Percentiles rank a stretch among this genome's conserved stretches.
Conservation (phyloP, 2,888 invertebrate genomes). For the Boloria euphrosyne region DNA sequence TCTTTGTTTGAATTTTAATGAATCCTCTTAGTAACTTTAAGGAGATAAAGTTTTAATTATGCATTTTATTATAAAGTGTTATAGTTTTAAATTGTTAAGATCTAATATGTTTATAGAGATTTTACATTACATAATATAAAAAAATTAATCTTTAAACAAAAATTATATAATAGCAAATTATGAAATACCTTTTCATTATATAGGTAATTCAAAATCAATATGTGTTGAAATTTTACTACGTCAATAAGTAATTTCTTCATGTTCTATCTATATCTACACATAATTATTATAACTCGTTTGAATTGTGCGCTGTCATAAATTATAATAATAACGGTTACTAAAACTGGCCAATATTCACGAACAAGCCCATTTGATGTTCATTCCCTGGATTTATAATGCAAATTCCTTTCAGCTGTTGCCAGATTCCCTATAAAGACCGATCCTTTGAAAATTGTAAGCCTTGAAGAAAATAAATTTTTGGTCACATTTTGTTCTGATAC, state of each 20-base stretch:
- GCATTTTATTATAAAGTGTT: slow-evolving; percentile 2
- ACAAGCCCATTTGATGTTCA: slow-evolving; percentile 22
- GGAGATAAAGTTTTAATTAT: not conserved
- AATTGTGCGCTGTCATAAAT: not conserved
- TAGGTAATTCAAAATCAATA: too few species aligned
- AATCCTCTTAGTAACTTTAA: slow-evolving; percentile 4
- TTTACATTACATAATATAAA: too few species aligned
- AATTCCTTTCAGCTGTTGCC: slow-evolving; percentile 63
- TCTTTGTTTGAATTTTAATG: not conserved
- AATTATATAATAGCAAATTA: too few species aligned
- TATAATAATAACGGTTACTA: slow-evolving; percentile 13
- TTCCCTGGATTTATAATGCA: slow-evolving; percentile 58
- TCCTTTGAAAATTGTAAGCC: slow-evolving; percentile 43
- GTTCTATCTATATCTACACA: too few species aligned
- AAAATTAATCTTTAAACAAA: too few species aligned
- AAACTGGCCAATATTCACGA: slow-evolving; percentile 13
- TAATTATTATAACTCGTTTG: too few species aligned
- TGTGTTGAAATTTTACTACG: too few species aligned
- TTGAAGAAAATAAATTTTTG: slow-evolving; percentile 53
- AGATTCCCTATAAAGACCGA: slow-evolving; percentile 35
- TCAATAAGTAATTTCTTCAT: too few species aligned
- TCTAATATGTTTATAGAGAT: not conserved
- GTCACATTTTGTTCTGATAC: not conserved
- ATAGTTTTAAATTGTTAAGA: not conserved
- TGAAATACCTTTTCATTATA: too few species aligned